phyloP scores from a whole-genome alignment of 2,797 vertebrate species.

The Tapera naevia region DNA sequence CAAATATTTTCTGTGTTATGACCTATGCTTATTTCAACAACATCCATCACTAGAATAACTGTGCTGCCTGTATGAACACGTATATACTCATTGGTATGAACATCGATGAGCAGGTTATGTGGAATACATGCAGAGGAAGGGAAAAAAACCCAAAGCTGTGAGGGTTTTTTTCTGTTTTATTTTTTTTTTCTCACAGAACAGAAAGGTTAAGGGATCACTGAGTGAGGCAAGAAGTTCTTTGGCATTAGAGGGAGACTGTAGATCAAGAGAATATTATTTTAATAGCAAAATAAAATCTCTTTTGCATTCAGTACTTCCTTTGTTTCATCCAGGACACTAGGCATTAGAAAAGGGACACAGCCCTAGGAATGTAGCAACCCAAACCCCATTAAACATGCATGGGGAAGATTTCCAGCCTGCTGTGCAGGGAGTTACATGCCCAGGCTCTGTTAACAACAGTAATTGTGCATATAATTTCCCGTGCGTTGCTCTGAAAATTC shows the following conservation, averaged over 20 bases:
- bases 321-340: conserved; percentile 67
- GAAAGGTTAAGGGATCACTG: conserved; percentile 41
- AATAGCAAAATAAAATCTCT: conserved; percentile 48
- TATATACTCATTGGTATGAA: conserved; percentile 24
- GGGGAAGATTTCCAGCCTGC: conserved; percentile 72
- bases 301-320: conserved; percentile 47
- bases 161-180: background rate
- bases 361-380: conserved; percentile 70
- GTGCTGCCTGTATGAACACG: background rate
- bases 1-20: background rate
- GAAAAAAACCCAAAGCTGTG: background rate
- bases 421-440: conserved; percentile 74
- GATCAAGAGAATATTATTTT: conserved; percentile 58
- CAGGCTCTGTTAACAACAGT: conserved; percentile 75
- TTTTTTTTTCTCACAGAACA: background rate
- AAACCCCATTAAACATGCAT: conserved; percentile 76
- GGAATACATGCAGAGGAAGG: conserved; percentile 1
- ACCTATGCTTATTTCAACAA: conserved; percentile 30
- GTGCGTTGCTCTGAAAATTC: conserved; percentile 66
- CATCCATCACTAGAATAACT: background rate
- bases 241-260: conserved; percentile 9
- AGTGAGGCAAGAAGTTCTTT: conserved; percentile 32
- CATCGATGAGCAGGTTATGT: background rate
- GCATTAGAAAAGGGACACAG: conserved; percentile 65
- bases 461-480: conserved; percentile 76